These are phyloP conservation scores for Coremacera marginata DNA, from an alignment of 2,888 invertebrate genomes.

Conservation along the genomic window DNA sequence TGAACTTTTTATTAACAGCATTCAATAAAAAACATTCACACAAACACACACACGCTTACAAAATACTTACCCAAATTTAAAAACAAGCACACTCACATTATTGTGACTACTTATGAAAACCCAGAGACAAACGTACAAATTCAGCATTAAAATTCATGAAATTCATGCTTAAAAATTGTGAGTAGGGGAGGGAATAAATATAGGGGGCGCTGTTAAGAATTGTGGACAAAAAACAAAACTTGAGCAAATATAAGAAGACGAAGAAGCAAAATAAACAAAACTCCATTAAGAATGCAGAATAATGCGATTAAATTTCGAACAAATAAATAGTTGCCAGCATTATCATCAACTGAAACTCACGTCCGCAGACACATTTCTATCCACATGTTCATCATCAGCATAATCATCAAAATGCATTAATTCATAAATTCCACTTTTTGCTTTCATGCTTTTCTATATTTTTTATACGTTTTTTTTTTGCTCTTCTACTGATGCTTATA, in stretches of 20 bases:
- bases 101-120: background rate
- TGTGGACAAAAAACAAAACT: background rate
- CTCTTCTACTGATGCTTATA: background rate
- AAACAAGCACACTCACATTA: background rate
- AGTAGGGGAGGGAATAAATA: background rate
- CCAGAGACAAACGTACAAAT: background rate
- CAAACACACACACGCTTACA: background rate
- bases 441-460: background rate
- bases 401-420: constrained; percentile 24
- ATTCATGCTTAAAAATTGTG: background rate
- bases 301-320: constrained; percentile 33
- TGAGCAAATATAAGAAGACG: background rate
- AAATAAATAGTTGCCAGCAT: constrained; percentile 9
- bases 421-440: constrained; percentile 1
- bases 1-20: too few relatives aligned
- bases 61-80: background rate
- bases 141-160: constrained; percentile 15
- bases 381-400: background rate
- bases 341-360: background rate
- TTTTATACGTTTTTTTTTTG: background rate
- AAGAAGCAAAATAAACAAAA: constrained; percentile 23
- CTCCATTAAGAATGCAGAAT: constrained; percentile 9
- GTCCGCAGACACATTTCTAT: too few relatives aligned
- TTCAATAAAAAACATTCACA: background rate
- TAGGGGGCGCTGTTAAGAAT: background rate